Evolutionary conservation across 2,888 invertebrate genomes (phyloP).

Genomic region (Xanthia togata): DNA sequence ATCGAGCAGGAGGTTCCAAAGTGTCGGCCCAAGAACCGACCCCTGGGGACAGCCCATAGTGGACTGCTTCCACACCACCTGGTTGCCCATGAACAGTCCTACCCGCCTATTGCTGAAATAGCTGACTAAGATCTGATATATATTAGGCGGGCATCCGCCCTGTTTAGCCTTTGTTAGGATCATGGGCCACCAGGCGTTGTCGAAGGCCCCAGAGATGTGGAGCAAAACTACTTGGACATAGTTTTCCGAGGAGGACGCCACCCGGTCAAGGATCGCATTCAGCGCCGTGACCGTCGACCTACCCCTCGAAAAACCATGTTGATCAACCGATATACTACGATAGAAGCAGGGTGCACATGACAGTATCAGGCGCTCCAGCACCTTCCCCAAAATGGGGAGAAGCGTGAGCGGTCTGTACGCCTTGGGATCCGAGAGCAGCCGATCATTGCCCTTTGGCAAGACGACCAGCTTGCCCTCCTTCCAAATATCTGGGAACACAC

Average conservation of each 20-base stretch:
- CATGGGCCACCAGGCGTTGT: slow-evolving; percentile 74
- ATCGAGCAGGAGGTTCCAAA: slow-evolving; percentile 62
- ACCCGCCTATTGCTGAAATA: slow-evolving; percentile 60
- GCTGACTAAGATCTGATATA: slow-evolving; percentile 55
- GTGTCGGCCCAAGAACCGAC: slow-evolving; percentile 32
- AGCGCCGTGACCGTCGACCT: slow-evolving; percentile 64
- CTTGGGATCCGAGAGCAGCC: slow-evolving; percentile 57
- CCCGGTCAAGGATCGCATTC: slow-evolving; percentile 13
- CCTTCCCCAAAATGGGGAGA: slow-evolving; percentile 66
- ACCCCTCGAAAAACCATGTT: slow-evolving; percentile 68
- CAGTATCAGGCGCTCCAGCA: slow-evolving; percentile 64
- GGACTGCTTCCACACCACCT: slow-evolving; percentile 41
- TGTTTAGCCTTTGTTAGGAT: slow-evolving; percentile 57
- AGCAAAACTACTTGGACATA: slow-evolving; percentile 64
- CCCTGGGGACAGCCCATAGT: slow-evolving; percentile 53
- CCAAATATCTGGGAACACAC: slow-evolving; percentile 63
- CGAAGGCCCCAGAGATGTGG: slow-evolving; percentile 69
- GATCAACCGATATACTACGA: slow-evolving; percentile 37
- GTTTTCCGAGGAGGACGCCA: background rate
- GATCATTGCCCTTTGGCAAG: slow-evolving; percentile 63
- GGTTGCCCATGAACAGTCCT: slow-evolving; percentile 40
- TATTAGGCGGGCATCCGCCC: slow-evolving; percentile 54
- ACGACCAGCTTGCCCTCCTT: slow-evolving; percentile 57
- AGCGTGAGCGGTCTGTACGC: slow-evolving; percentile 69
- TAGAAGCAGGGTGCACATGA: slow-evolving; percentile 45